A percentile compares a stretch with the other conserved stretches of the same genome.
Evolutionary conservation across 2,113 vertebrate species (phyloP).

Genomic region (Eulacestoma nigropectus): DNA sequence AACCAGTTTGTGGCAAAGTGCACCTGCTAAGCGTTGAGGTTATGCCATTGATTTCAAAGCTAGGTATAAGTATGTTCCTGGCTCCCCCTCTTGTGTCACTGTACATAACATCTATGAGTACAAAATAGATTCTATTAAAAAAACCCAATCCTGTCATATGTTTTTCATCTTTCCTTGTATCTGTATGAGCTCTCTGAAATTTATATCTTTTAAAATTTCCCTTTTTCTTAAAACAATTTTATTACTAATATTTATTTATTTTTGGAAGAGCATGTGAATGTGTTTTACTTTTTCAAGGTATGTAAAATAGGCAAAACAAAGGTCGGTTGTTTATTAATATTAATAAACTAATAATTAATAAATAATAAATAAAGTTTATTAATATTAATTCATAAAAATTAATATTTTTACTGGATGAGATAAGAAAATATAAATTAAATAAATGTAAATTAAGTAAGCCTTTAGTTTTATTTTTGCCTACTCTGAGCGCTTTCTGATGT

Average conservation of each 20-base stretch:
- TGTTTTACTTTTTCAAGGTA: background rate
- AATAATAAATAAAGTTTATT: too few species aligned
- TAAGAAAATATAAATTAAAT: background rate
- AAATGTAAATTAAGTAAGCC: background rate
- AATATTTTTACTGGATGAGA: background rate
- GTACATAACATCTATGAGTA: background rate
- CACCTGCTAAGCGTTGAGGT: background rate
- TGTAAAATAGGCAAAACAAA: background rate
- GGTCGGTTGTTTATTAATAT: background rate
- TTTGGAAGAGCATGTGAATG: background rate
- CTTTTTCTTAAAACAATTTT: background rate
- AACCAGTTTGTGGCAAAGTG: background rate
- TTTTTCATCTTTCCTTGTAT: background rate
- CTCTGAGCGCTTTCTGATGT: background rate
- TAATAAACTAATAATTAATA: too few species aligned
- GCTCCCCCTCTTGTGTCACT: background rate
- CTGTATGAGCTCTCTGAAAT: background rate
- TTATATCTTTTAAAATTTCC: background rate
- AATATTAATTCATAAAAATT: too few species aligned
- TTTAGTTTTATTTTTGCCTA: background rate
- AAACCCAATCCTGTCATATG: background rate
- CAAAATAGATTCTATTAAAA: background rate
- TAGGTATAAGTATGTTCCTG: background rate
- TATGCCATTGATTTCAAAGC: background rate
- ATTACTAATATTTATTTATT: background rate